phyloP scores from a whole-genome alignment of 2,888 invertebrate species.

The Platycheirus albimanus region DNA sequence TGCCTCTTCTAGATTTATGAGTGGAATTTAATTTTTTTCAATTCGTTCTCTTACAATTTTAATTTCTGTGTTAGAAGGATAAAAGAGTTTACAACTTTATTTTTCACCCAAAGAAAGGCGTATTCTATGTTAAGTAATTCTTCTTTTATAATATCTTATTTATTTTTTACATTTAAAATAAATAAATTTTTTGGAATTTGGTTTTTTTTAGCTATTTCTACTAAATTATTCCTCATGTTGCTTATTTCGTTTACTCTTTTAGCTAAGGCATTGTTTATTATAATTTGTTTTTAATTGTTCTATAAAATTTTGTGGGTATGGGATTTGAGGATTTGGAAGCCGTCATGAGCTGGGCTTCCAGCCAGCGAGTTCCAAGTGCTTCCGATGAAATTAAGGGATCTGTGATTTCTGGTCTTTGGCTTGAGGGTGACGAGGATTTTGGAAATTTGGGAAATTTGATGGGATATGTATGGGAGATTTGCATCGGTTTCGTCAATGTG shows the following conservation, averaged over 20 bases:
- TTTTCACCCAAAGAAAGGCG: slow-evolving; percentile 31
- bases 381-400: slow-evolving; percentile 14
- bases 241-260: slow-evolving; percentile 6
- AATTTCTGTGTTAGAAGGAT: slow-evolving; percentile 9
- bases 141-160: neutral
- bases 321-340: slow-evolving; percentile 10
- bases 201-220: neutral
- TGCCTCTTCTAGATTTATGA: slow-evolving; percentile 11
- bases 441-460: neutral
- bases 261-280: slow-evolving; percentile 1
- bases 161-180: slow-evolving; percentile 7
- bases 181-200: neutral
- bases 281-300: slow-evolving; percentile 15
- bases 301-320: neutral
- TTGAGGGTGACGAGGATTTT: slow-evolving; percentile 7
- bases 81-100: slow-evolving; percentile 10
- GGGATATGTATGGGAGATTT: neutral
- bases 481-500: slow-evolving; percentile 7
- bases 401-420: slow-evolving; percentile 8
- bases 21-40: slow-evolving; percentile 17
- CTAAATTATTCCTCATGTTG: slow-evolving; percentile 11
- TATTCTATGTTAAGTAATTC: slow-evolving; percentile 22
- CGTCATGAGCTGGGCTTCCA: slow-evolving; percentile 22
- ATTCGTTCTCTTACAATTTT: slow-evolving; percentile 5
- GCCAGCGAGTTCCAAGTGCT: slow-evolving; percentile 11